Evolutionary conservation across 2,113 vertebrate species (phyloP).

Genomic region (Nesoenas mayeri): DNA sequence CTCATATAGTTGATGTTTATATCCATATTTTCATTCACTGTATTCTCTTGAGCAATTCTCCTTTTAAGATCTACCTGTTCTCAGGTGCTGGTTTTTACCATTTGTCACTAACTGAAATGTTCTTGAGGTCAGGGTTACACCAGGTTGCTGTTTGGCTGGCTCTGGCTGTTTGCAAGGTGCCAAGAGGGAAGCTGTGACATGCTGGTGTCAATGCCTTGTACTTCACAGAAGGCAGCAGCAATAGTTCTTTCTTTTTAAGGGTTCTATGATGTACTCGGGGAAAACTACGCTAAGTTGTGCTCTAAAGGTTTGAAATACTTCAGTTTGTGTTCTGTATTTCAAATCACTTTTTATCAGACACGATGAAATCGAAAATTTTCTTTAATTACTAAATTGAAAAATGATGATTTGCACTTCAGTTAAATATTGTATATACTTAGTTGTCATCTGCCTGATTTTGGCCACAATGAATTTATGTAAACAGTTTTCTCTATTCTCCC

Average conservation of each 20-base stretch:
- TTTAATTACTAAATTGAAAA: neutral
- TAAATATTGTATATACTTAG: neutral
- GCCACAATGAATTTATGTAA: slow-evolving; percentile 3
- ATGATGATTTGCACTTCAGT: neutral
- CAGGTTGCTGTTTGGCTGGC: neutral
- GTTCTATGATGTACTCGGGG: neutral
- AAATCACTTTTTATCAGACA: neutral
- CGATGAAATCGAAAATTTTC: neutral
- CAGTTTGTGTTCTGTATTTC: neutral
- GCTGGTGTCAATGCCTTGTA: neutral
- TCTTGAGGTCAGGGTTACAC: neutral
- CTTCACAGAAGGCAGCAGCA: neutral
- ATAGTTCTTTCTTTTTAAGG: neutral
- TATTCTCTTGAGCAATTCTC: neutral
- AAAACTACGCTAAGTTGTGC: neutral
- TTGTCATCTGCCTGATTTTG: slow-evolving; percentile 4
- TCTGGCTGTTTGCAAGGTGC: neutral
- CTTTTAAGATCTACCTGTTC: neutral
- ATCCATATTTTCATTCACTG: neutral
- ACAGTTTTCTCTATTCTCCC: slow-evolving; percentile 7
- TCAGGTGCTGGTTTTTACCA: neutral
- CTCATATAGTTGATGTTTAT: neutral
- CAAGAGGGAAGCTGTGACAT: neutral
- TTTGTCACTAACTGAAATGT: neutral
- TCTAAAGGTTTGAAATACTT: neutral